Conservation (phyloP, 2,888 invertebrate species). For the Enchytraeus crypticus region DNA sequence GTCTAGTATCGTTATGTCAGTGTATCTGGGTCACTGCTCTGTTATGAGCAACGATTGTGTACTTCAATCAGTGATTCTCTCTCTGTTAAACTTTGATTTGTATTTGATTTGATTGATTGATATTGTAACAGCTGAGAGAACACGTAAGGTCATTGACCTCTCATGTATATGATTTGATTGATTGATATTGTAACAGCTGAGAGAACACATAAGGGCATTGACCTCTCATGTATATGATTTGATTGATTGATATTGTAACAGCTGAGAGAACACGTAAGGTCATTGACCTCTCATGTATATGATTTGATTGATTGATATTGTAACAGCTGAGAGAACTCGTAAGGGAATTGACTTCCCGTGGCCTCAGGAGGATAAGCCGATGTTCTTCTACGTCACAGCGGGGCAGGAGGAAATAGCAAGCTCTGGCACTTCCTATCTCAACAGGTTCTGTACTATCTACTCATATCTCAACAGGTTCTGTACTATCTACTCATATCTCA, state of each 20-base stretch:
- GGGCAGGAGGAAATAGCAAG: conserved; percentile 98
- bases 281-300: conserved; percentile 95
- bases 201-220: neutral
- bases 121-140: too few species aligned
- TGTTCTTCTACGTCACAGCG: conserved; percentile 93
- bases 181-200: too few species aligned
- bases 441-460: conserved; percentile 52
- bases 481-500: too few species aligned
- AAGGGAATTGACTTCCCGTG: conserved; percentile 87
- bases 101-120: too few species aligned
- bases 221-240: neutral
- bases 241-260: neutral
- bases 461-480: too few species aligned
- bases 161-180: too few species aligned
- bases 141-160: neutral
- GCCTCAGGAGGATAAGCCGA: conserved; percentile 86
- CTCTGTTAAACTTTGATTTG: too few species aligned
- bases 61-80: too few species aligned
- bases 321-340: conserved; percentile 73
- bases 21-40: too few species aligned
- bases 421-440: conserved; percentile 94
- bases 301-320: too few species aligned
- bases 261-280: conserved; percentile 57
- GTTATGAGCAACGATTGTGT: too few species aligned
- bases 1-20: too few species aligned